Base-by-base conservation (phyloP, 2,797 vertebrate genomes). In the Tolypeutes matacus region DNA sequence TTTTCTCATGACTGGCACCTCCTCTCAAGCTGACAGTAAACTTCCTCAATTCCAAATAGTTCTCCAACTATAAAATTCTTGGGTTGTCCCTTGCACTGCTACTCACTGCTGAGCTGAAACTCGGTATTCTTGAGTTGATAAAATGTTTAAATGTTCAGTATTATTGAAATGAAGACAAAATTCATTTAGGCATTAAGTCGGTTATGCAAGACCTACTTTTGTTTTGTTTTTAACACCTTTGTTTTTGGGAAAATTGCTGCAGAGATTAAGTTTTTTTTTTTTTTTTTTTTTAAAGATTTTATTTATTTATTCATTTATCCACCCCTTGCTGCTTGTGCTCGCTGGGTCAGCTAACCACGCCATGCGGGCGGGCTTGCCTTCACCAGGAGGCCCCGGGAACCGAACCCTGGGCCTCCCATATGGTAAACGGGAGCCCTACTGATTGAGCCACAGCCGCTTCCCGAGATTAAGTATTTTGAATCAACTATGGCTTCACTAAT, bases 21-120 rank as follows among this genome's bases (percentile, higher is more conserved):
- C 14, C 91, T 89, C 18, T 62, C 34, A 91, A 60, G 76, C 58
- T 49, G 42, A 49, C 15, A 89, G 51, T 93, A 83, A 64, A 91
- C 87, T 92, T 87, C n/a, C 91, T 94, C 34, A 62, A 29, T 86
- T 89, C 25, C 36, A 70, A 23, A 62, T 78, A 73, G 34, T 83
- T 92, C 29, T 90, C 25, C 17, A 15, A 65, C 58, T 89, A 3
- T 93, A 39, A 89, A 89, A 58, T 89, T 4, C 39, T 86, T 46
- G n/a, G 10, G 10, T 7, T 39, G 1, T 60, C 25, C n/a, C 72
- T 87, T 87, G 51, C 36, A 34, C 90, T 93, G 46, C 49, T 95
- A 17, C 25, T 85, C 42, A 20, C 25, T 85, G 42, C 73, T 91
- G 65, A 82, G 27, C 46, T 93, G 36, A 91, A 88, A 51, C 64